Evolutionary conservation across 1,140 invertebrate genomes (phyloP).

Genomic region (Antheraea mylitta): DNA sequence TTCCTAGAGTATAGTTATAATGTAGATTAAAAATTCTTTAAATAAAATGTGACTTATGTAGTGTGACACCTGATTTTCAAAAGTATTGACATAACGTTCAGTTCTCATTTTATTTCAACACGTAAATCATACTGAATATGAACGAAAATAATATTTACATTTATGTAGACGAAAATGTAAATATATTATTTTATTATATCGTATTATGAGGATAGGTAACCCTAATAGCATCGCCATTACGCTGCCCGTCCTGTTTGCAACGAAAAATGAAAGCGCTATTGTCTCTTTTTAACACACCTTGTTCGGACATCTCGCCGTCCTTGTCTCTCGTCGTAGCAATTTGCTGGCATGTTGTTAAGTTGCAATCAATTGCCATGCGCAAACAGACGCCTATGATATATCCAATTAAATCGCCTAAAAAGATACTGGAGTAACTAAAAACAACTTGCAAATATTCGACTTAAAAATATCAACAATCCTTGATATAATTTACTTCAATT

Average conservation of each 20-base stretch:
- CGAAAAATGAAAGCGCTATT: conserved; percentile 18
- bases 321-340: conserved; percentile 53
- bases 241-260: conserved; percentile 22
- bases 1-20: too few species aligned
- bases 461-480: too few species aligned
- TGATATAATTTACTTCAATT: too few species aligned
- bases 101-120: too few species aligned
- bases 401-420: conserved; percentile 68
- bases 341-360: conserved; percentile 74
- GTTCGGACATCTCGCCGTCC: conserved; percentile 27
- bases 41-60: too few species aligned
- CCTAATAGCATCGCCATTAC: conserved; percentile 52
- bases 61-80: too few species aligned
- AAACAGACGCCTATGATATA: conserved; percentile 79
- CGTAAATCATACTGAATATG: too few species aligned
- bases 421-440: conserved; percentile 38
- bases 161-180: neutral
- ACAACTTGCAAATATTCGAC: neutral
- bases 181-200: neutral
- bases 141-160: too few species aligned
- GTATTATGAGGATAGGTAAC: conserved; percentile 28
- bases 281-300: conserved; percentile 28
- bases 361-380: conserved; percentile 78
- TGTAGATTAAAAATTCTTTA: too few species aligned
- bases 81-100: too few species aligned